Conservation (phyloP, 2,888 invertebrate species). For the Sycophila texana region DNA sequence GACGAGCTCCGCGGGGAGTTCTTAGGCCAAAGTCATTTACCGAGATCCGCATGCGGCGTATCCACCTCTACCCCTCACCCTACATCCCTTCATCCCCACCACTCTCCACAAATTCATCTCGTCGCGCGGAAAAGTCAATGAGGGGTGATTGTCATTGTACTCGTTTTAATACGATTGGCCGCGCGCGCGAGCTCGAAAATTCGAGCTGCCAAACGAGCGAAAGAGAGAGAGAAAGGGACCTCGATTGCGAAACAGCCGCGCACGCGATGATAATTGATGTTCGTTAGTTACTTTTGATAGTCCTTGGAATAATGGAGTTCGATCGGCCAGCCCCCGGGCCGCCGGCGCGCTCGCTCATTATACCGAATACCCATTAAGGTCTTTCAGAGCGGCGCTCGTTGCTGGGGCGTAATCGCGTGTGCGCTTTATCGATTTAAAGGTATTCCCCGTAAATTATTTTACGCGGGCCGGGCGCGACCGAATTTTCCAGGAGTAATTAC, state of each 20-base stretch:
- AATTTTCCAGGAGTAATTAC: too few relatives aligned
- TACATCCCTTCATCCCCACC: too few relatives aligned
- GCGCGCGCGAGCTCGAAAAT: constrained; percentile 24
- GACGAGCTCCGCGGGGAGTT: constrained; percentile 47
- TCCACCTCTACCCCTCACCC: neutral
- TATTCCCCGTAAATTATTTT: too few relatives aligned
- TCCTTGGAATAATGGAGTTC: constrained; percentile 49
- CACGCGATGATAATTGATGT: constrained; percentile 50
- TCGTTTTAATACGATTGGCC: constrained; percentile 43
- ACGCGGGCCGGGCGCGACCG: too few relatives aligned
- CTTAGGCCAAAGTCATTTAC: constrained; percentile 53
- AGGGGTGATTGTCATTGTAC: constrained; percentile 34
- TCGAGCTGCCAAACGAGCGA: neutral
- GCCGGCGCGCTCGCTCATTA: constrained; percentile 8
- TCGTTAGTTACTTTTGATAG: constrained; percentile 55
- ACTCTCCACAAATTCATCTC: neutral
- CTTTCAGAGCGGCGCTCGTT: constrained; percentile 1
- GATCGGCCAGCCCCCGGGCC: constrained; percentile 21
- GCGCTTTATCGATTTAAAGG: neutral
- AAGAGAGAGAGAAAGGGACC: neutral
- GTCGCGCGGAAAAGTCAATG: constrained; percentile 7
- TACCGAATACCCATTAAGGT: constrained; percentile 32
- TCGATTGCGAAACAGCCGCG: constrained; percentile 12
- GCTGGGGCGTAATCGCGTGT: constrained; percentile 16
- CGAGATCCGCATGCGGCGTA: constrained; percentile 36